phyloP scores from a whole-genome alignment of 2,113 vertebrate species.

The Euleptes europaea region DNA sequence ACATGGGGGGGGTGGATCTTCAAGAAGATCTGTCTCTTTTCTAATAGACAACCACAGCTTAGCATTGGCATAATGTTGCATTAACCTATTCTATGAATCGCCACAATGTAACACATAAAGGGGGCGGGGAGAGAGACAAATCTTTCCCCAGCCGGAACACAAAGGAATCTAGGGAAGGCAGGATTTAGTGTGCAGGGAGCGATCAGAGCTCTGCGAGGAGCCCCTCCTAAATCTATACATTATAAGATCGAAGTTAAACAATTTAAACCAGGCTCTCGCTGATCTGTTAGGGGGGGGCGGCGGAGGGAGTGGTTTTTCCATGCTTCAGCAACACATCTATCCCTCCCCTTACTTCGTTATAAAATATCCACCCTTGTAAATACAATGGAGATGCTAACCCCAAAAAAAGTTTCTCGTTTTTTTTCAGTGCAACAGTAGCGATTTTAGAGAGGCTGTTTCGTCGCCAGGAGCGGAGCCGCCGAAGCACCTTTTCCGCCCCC shows the following conservation, averaged over 20 bases:
- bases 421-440: neutral
- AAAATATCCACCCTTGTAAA: neutral
- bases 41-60: too few relatives aligned
- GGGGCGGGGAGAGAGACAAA: neutral
- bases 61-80: neutral
- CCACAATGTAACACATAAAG: neutral
- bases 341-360: neutral
- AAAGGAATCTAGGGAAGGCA: neutral
- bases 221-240: neutral
- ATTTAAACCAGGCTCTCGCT: too few relatives aligned
- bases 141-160: too few relatives aligned
- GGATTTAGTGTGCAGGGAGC: neutral
- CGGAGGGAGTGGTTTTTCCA: neutral
- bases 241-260: too few relatives aligned
- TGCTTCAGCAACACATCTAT: neutral
- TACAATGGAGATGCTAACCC: neutral
- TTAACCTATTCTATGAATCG: neutral
- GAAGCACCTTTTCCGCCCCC: neutral
- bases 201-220: neutral
- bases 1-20: too few relatives aligned
- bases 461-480: rapidly evolving
- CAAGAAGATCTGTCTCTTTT: too few relatives aligned
- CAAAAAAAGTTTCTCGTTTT: neutral
- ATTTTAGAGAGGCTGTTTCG: neutral
- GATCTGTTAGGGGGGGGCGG: too few relatives aligned